These are phyloP conservation scores for Enoplosus armatus DNA, from an alignment of 2,797 vertebrate genomes.

Conservation along the genomic window DNA sequence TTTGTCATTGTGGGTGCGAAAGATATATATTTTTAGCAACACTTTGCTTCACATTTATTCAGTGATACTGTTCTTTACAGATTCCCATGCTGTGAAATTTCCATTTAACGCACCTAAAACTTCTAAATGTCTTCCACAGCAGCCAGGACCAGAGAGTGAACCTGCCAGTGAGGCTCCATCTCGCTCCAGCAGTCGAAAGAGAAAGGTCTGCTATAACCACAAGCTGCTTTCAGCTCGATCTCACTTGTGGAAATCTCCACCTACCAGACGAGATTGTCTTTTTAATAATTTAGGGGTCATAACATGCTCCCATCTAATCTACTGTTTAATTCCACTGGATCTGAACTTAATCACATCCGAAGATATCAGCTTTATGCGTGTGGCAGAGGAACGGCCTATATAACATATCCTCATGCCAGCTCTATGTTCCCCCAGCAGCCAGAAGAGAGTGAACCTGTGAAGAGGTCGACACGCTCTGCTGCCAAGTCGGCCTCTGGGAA, in stretches of 20 bases:
- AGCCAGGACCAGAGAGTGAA: slow-evolving; percentile 19
- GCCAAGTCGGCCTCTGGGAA: slow-evolving; percentile 79
- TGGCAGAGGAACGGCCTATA: slow-evolving; percentile 7
- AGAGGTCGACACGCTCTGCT: slow-evolving; percentile 80
- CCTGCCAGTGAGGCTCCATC: slow-evolving; percentile 20
- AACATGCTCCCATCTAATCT: slow-evolving; percentile 61
- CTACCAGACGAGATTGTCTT: slow-evolving; percentile 27
- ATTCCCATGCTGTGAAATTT: background rate
- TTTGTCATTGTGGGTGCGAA: background rate
- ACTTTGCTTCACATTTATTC: background rate
- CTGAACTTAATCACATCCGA: slow-evolving; percentile 46
- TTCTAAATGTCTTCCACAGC: slow-evolving; percentile 23
- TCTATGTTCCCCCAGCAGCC: slow-evolving; percentile 72
- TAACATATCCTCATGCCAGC: slow-evolving; percentile 52
- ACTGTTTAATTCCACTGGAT: slow-evolving; percentile 67
- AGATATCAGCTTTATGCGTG: slow-evolving; percentile 23
- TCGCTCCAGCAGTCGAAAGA: slow-evolving; percentile 60
- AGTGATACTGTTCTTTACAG: background rate
- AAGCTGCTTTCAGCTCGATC: slow-evolving; percentile 37
- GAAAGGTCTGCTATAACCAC: slow-evolving; percentile 70
- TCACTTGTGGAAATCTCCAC: slow-evolving; percentile 46
- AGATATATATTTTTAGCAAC: slow-evolving; percentile 9
- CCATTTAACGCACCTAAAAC: slow-evolving; percentile 13
- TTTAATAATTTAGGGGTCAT: slow-evolving; percentile 61
- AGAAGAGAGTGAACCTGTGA: slow-evolving; percentile 69